Evolutionary conservation across 2,113 vertebrate genomes (phyloP).

Genomic region (Ciconia maguari): DNA sequence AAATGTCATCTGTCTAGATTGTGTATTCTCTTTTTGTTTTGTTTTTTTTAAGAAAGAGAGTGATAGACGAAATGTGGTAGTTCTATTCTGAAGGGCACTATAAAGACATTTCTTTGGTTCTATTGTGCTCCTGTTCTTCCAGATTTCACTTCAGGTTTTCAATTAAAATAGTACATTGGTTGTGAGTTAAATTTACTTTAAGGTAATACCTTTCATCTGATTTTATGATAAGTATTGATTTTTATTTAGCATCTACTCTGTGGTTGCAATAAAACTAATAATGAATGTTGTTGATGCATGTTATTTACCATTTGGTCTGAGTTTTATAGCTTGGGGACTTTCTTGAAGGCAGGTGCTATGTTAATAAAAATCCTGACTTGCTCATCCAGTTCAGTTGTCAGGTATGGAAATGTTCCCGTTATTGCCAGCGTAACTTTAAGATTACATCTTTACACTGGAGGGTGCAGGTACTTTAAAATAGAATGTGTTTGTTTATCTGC

Average conservation of each 20-base stretch:
- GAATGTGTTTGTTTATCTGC: background rate
- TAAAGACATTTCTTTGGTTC: background rate
- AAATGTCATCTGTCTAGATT: background rate
- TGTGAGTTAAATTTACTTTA: constrained; percentile 32
- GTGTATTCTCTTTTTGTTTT: background rate
- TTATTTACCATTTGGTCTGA: background rate
- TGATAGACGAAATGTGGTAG: background rate
- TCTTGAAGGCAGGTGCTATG: background rate
- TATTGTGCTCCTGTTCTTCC: background rate
- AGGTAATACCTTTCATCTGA: background rate
- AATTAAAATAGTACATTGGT: background rate
- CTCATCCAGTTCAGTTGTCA: background rate
- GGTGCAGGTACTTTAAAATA: background rate
- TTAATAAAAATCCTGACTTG: constrained; percentile 4
- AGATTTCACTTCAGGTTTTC: constrained; percentile 7
- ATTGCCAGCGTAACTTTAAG: background rate
- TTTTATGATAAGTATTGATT: constrained; percentile 39
- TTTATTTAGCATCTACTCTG: constrained; percentile 28
- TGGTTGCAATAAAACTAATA: constrained; percentile 39
- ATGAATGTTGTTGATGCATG: background rate
- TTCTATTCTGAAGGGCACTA: background rate
- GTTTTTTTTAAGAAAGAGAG: background rate
- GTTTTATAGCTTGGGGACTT: background rate
- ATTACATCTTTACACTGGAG: background rate
- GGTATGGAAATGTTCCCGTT: background rate